These are phyloP conservation scores for Lytechinus pictus DNA, from an alignment of 35 echinoderm and acorn worm genomes.

Conservation along the genomic window DNA sequence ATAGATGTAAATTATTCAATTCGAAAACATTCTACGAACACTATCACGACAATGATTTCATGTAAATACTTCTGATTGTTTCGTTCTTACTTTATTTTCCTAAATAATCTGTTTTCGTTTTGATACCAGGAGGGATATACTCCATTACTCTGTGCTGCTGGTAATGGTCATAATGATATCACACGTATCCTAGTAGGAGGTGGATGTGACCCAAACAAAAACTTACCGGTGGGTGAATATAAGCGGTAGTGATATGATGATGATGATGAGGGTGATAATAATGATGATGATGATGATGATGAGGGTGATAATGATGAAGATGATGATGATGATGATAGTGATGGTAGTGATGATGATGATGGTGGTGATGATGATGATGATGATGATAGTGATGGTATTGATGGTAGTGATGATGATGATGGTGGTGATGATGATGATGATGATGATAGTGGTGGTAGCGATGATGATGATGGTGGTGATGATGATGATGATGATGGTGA, in stretches of 20 bases:
- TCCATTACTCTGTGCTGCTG: slow-evolving; percentile 81
- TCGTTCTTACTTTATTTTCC: too few species aligned
- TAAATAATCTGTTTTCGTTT: not conserved
- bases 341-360: not conserved
- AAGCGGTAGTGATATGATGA: not conserved
- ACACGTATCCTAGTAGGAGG: slow-evolving; percentile 73
- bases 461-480: too few species aligned
- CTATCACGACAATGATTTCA: too few species aligned
- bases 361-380: too few species aligned
- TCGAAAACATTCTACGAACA: not conserved
- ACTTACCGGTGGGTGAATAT: slow-evolving; percentile 63
- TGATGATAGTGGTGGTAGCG: too few species aligned
- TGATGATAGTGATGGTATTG: too few species aligned
- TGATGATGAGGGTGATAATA: not conserved
- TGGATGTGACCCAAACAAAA: slow-evolving; percentile 78
- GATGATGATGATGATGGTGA: too few species aligned
- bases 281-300: not conserved
- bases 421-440: too few species aligned
- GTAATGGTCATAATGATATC: slow-evolving; percentile 79
- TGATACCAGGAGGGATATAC: slow-evolving; percentile 82
- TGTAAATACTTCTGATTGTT: too few species aligned
- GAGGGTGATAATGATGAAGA: not conserved
- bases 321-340: not conserved
- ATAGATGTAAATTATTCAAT: not conserved
- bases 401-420: too few species aligned